Evolutionary conservation across 2,113 vertebrate genomes (phyloP), one percentile per base, ranked within the genome.

Genomic region (Nerophis ophidion): DNA sequence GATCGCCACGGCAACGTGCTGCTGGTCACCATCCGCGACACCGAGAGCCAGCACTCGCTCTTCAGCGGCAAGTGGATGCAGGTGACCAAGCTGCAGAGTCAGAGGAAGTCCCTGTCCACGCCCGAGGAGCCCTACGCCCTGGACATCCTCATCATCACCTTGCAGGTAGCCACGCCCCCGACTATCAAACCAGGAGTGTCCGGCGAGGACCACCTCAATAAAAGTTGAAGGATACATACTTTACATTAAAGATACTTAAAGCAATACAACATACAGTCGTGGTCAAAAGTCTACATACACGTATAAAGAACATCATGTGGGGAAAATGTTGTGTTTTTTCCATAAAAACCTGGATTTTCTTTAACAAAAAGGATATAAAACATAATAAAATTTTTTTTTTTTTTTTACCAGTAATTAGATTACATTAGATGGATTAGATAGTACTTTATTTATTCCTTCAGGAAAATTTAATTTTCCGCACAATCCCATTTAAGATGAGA

Each of bases 71-170:
- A 94, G 81, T 98, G 95, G 97, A 93, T 95, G 91, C 94, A 93
- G 75, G 91, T 98, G 76, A 93, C 92, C 83, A 98, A 96, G 68
- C 89, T 99, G 65, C 97, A 98, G 89, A 99, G 94, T 79, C 97
- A 99, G 88, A 92, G 94, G 82, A 99, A 99, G 88, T 95, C 93
- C n/a, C 88, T 99, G 60, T 98, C 96, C 74, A 99, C 95, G 7
- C 97, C 95, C 0, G 97, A 99, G 83, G 96, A 99, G 75, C 97
- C 97, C 50, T 96, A 96, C 35, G 94, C 96, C 7, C 89, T 99
- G 72, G 97, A 99, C 82, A 91, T 98, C 77, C 92, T 99, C 79
- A 88, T 98, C 77, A 98, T 99, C 87, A 99, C 95, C 66, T 92
- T 99, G 61, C 97, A 99, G 95, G 96, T 96, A 48, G 65, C 58